Evolutionary conservation across 1,140 invertebrate genomes (phyloP).

Genomic region (Drusus annulatus): DNA sequence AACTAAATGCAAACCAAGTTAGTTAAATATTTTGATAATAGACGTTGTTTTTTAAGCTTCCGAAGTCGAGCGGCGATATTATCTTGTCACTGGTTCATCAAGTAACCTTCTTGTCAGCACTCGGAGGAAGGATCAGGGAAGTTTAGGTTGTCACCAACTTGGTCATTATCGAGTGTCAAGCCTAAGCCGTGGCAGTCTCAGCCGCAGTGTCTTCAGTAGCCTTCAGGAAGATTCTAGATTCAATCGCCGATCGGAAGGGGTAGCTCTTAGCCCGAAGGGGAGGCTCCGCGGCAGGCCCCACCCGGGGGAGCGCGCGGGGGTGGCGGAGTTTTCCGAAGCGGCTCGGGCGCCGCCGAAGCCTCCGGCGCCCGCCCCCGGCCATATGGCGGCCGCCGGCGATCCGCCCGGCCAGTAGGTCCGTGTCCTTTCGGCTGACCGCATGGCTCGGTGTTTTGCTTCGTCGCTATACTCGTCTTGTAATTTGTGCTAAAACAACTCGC

Average conservation of each 20-base stretch:
- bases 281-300: conserved; percentile 49
- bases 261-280: conserved; percentile 21
- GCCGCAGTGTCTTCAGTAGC: neutral
- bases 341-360: conserved; percentile 66
- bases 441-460: conserved; percentile 73
- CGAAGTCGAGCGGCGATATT: neutral
- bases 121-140: conserved; percentile 8
- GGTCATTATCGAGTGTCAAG: conserved; percentile 32
- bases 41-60: neutral
- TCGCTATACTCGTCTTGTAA: conserved; percentile 63
- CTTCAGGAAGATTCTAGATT: conserved; percentile 7
- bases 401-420: conserved; percentile 71
- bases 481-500: conserved; percentile 47
- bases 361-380: conserved; percentile 62
- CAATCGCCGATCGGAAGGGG: conserved; percentile 10
- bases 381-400: conserved; percentile 63
- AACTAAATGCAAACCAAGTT: too few relatives aligned
- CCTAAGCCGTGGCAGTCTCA: neutral
- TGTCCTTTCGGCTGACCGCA: conserved; percentile 73
- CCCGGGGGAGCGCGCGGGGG: conserved; percentile 26
- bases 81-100: too few relatives aligned
- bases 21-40: too few relatives aligned
- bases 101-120: too few relatives aligned
- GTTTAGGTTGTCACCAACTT: neutral
- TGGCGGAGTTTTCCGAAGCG: conserved; percentile 49